A percentile compares a stretch with the other conserved stretches of the same genome.
Evolutionary conservation across 1,140 invertebrate species (phyloP).

Genomic region (Dendrolimus punctatus): DNA sequence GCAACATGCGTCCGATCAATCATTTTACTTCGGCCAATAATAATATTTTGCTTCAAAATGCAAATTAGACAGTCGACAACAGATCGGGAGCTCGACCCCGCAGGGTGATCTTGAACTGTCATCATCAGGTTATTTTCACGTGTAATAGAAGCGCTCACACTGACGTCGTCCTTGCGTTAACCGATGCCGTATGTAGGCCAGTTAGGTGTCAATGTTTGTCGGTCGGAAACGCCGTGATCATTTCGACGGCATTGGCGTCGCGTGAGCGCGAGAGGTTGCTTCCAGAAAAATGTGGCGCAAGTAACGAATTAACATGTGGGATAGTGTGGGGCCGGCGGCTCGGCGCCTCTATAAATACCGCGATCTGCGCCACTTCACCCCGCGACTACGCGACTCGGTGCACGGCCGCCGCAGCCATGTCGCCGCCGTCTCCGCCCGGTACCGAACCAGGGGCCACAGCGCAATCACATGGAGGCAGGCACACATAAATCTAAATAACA

Average conservation of each 20-base stretch:
- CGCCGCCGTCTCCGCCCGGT: slow-evolving; percentile 32
- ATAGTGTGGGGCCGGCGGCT: slow-evolving; percentile 59
- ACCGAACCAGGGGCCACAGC: slow-evolving; percentile 21
- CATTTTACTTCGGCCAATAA: neutral
- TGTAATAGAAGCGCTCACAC: slow-evolving; percentile 9
- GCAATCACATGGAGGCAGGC: slow-evolving; percentile 25
- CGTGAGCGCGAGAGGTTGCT: slow-evolving; percentile 37
- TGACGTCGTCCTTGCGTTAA: slow-evolving; percentile 27
- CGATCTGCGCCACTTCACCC: slow-evolving; percentile 20
- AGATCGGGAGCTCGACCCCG: no score
- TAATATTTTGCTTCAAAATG: neutral
- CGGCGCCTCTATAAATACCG: slow-evolving; percentile 64
- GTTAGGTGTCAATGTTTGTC: slow-evolving; percentile 62
- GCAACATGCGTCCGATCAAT: neutral
- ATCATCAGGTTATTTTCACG: slow-evolving; percentile 21
- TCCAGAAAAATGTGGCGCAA: slow-evolving; percentile 59
- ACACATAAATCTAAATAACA: slow-evolving; percentile 32
- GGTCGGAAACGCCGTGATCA: slow-evolving; percentile 35
- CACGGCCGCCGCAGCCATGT: slow-evolving; percentile 22
- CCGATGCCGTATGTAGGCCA: slow-evolving; percentile 31
- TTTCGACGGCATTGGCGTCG: slow-evolving; percentile 53
- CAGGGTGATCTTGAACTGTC: slow-evolving; percentile 22
- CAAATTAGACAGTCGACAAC: no score
- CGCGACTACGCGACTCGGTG: slow-evolving; percentile 9
- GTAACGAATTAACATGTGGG: slow-evolving; percentile 64